Conservation (phyloP, 64 coral and sea anemone genomes). For the Dendrophyllia cribrosa region DNA sequence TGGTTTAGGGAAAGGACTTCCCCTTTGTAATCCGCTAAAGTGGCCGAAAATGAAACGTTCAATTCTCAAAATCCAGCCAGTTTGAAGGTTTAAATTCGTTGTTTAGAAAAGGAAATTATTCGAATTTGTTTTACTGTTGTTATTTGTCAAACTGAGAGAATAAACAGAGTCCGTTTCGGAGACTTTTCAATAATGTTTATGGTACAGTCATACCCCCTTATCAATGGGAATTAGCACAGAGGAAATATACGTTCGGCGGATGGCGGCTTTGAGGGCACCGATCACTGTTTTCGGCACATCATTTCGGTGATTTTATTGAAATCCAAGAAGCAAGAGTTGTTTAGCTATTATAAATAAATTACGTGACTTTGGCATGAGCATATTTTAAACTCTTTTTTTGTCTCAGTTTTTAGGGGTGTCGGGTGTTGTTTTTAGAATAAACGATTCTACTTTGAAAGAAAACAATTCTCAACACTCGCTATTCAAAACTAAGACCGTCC, state of each 20-base stretch:
- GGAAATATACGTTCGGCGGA: background rate
- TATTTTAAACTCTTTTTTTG: constrained; percentile 26
- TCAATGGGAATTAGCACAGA: background rate
- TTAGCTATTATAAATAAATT: background rate
- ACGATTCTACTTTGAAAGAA: no score
- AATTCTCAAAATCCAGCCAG: no score
- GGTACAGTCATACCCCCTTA: background rate
- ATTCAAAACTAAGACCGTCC: no score
- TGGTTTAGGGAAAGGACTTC: background rate
- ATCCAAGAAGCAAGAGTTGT: background rate
- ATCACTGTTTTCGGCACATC: background rate
- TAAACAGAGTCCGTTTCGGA: background rate
- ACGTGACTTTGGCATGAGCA: background rate
- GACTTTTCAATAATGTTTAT: background rate
- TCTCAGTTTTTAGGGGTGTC: background rate
- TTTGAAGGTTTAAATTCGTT: background rate
- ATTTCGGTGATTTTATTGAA: background rate
- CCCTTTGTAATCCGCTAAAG: no score
- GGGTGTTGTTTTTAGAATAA: background rate
- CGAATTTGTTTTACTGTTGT: background rate
- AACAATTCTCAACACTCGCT: no score
- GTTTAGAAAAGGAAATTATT: background rate
- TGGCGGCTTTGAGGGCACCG: constrained; percentile 15
- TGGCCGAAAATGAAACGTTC: no score
- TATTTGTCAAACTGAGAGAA: background rate